These are phyloP conservation scores for Drosophila seguyi DNA, from an alignment of 1,140 invertebrate genomes.

Conservation along the genomic window DNA sequence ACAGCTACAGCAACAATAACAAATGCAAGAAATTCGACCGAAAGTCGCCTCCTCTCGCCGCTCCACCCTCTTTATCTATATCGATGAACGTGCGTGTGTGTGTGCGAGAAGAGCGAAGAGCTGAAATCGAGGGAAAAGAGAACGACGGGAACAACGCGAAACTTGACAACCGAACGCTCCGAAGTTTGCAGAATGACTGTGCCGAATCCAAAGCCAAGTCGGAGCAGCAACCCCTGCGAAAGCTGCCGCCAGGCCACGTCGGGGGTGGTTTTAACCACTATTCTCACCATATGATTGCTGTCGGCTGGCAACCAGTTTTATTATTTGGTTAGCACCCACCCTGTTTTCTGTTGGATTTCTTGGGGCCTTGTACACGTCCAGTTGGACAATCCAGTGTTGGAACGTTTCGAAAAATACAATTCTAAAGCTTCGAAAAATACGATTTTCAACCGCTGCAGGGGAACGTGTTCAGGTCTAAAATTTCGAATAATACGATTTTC, in stretches of 20 bases:
- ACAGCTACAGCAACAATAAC: conserved; percentile 37
- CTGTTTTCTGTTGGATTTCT: conserved; percentile 1
- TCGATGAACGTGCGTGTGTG: conserved; percentile 36
- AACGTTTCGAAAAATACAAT: neutral
- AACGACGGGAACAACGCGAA: conserved; percentile 52
- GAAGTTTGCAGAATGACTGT: conserved; percentile 77
- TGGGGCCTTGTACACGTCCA: conserved; percentile 9
- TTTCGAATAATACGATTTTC: neutral
- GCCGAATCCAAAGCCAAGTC: conserved; percentile 37
- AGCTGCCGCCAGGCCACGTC: conserved; percentile 29
- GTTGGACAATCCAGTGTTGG: neutral
- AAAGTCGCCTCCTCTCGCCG: conserved; percentile 41
- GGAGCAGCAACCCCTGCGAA: conserved; percentile 61
- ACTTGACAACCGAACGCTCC: conserved; percentile 75
- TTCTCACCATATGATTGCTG: conserved; percentile 38
- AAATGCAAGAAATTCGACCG: conserved; percentile 39
- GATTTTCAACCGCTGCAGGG: no score
- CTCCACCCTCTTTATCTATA: conserved; percentile 12
- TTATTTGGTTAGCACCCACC: conserved; percentile 3
- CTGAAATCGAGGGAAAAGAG: conserved; percentile 70
- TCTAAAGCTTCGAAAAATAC: no score
- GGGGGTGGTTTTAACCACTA: conserved; percentile 47
- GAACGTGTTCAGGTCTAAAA: no score
- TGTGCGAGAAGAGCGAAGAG: conserved; percentile 65
- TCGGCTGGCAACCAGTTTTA: conserved; percentile 38